phyloP scores from a whole-genome alignment of 2,113 vertebrate genomes.

The Leucopsar rothschildi region DNA sequence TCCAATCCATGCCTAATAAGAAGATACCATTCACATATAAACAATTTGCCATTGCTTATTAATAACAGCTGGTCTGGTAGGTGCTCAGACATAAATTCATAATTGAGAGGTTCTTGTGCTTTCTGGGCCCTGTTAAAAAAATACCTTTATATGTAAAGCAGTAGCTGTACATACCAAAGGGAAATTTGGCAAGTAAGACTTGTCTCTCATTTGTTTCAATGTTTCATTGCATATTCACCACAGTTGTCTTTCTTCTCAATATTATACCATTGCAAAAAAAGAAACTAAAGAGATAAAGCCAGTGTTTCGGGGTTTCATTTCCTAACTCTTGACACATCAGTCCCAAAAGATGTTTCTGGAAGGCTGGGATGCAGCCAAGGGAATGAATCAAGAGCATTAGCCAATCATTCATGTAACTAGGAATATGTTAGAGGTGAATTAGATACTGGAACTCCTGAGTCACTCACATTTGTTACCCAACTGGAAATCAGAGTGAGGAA shows the following conservation, averaged over 20 bases:
- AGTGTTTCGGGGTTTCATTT: neutral
- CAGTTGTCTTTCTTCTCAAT: neutral
- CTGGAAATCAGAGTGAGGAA: neutral
- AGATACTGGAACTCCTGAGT: neutral
- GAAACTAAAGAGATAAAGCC: neutral
- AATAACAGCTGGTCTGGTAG: neutral
- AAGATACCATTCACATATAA: neutral
- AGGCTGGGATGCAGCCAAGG: neutral
- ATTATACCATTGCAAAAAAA: neutral
- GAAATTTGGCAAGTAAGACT: neutral
- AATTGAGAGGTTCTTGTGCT: neutral
- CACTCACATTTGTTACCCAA: neutral
- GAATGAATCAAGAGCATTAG: neutral
- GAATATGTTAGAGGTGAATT: neutral
- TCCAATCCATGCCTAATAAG: neutral
- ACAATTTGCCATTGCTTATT: neutral
- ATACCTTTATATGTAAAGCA: neutral
- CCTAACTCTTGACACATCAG: neutral
- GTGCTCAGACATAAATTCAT: neutral
- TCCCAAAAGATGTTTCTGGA: neutral
- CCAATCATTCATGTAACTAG: neutral
- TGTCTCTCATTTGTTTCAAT: neutral
- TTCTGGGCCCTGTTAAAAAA: neutral
- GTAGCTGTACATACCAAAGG: neutral
- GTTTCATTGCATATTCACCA: neutral